These are phyloP conservation scores for Bilobella aurantiaca DNA, from an alignment of 1,140 invertebrate genomes.

Conservation along the genomic window DNA sequence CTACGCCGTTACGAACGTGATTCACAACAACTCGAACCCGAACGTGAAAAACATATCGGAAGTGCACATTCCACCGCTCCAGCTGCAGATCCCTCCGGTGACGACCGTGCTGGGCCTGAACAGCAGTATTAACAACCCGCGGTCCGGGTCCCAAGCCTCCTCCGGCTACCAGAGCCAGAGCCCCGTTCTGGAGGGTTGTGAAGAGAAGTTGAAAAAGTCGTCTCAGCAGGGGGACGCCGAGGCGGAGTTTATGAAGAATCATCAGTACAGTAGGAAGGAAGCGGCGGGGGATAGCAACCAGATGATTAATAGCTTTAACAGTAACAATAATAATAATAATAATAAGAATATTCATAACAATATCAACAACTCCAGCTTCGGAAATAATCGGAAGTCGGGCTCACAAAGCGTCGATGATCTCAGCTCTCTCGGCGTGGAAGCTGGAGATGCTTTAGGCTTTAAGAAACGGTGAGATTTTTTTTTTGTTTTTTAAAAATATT, in stretches of 20 bases:
- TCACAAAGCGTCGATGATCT: slow-evolving; percentile 31
- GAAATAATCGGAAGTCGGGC: slow-evolving; percentile 21
- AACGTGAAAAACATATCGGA: slow-evolving; percentile 35
- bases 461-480: slow-evolving; percentile 23
- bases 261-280: not conserved
- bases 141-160: slow-evolving; percentile 29
- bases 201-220: slow-evolving; percentile 5
- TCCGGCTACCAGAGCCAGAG: slow-evolving; percentile 32
- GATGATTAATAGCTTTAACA: slow-evolving; percentile 36
- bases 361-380: slow-evolving; percentile 24
- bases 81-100: slow-evolving; percentile 30
- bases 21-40: too few species aligned
- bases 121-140: slow-evolving; percentile 46
- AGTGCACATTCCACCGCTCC: slow-evolving; percentile 17
- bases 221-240: too few species aligned
- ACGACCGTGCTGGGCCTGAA: slow-evolving; percentile 48
- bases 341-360: not conserved
- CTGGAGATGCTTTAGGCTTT: slow-evolving; percentile 7
- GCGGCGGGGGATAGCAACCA: slow-evolving; percentile 31
- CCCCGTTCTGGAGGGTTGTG: slow-evolving; percentile 32
- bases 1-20: slow-evolving; percentile 26
- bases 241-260: not conserved
- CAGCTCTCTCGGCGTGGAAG: slow-evolving; percentile 20
- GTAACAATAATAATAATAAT: slow-evolving; percentile 8
- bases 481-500: not conserved